Evolutionary conservation across 2,113 vertebrate species (phyloP), one percentile per base, ranked within the genome.

Genomic region (Mormoops blainvillei): DNA sequence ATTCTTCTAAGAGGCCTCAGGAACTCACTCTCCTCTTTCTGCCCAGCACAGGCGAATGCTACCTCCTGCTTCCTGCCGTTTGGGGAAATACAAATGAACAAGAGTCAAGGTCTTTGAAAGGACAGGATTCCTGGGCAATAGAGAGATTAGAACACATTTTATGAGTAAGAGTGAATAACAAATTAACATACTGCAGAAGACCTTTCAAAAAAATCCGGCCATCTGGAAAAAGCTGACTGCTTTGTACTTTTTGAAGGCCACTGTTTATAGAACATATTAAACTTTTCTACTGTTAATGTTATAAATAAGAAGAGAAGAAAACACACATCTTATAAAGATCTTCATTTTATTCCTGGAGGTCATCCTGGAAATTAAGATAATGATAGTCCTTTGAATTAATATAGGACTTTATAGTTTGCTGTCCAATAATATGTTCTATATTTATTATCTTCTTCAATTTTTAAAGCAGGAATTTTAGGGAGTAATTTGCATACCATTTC

Each of bases 301-400:
- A 10, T 48, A 87, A 85, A 84, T 70, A 70, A 96, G 16, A 48
- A 89, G 82, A 94, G n/a, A 56, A 87, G 19, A 97, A 82, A 93
- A 26, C 15, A 81, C 74, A 80, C 7, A 48, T 6, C 2, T 94
- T 93, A 85, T 24, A 56, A 71, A 74, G 33, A 78, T 82, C 18
- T 14, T 74, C 61, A 78, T 63, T 68, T 86, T 61, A 83, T 80
- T 43, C 15, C 36, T 74, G 18, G 36, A 8, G 41, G 67, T 58
- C 18, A 84, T 33, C 36, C 22, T 92, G 58, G 22, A 88, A 90
- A 92, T 88, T 70, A 87, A 95, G 77, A 82, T 58, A 67, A 67
- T 77, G n/a, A 63, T n/a, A 76, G 20, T 71, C 45, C 4, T 81
- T 86, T 91, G 50, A 14, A 74, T 91, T 82, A 81, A 89, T 28